Evolutionary conservation across 2,113 vertebrate genomes (phyloP), one percentile per base, ranked within the genome.

Genomic region (Nothocercus julius): DNA sequence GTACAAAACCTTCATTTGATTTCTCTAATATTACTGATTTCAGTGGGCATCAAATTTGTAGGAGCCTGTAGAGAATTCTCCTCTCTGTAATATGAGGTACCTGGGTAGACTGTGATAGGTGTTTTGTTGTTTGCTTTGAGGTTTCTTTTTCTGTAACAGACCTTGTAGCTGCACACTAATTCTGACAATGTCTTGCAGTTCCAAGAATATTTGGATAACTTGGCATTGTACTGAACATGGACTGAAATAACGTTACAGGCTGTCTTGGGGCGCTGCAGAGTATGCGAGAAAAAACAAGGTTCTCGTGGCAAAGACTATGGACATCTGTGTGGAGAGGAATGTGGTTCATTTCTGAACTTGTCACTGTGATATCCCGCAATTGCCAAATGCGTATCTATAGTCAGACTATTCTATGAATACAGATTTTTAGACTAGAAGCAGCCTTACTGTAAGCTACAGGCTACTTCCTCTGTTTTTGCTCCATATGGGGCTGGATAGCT

Each of bases 291-390:
- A 66, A 63, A 82, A 42, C 0, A 40, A 73, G 32, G 12, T 56
- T 86, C 12, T 82, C 9, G 8, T 24, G 49, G 18, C 22, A 49
- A 3, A 77, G 42, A 30, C 1, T 3, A 19, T 30, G 67, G 36
- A 79, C 76, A 66, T 30, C 40, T 13, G 3, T 42, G 3, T 12
- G 13, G 10, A 87, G 38, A 68, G 20, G 49, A 74, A 56, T 15
- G 19, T 34, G 5, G 7, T 84, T 84, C 47, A 7, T 77, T 47
- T 84, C 47, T 82, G 38, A 62, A 56, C 28, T 13, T 64, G 58
- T 5, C 19, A 20, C 0, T 3, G 2, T 64, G 16, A 5, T 88
- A 32, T 11, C 51, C 45, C 61, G 20, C 36, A 28, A 3, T 14
- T 75, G 36, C 15, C 34, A 30, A 22, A 4, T 44, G 21, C 40